Evolutionary conservation across 2,888 invertebrate genomes (phyloP).

Genomic region (Brachyopa scutellaris): DNA sequence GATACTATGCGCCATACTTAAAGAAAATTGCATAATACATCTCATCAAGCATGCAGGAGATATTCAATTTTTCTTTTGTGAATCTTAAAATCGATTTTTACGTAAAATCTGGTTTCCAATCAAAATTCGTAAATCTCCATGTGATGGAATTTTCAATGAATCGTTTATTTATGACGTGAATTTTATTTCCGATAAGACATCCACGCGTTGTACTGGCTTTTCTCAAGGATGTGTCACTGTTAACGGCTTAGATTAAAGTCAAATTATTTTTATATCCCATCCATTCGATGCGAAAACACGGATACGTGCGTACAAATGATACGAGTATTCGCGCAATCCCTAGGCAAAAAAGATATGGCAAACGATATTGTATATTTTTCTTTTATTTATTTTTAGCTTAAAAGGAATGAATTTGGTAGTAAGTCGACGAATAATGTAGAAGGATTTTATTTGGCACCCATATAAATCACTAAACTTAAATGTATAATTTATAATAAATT

Average conservation of each 20-base stretch:
- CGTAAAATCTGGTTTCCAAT: conserved; percentile 1
- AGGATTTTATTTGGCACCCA: too few species aligned
- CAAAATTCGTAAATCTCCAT: conserved; percentile 5
- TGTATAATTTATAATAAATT: too few species aligned
- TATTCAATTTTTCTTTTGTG: too few species aligned
- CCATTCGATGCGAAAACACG: neutral
- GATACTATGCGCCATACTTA: too few species aligned
- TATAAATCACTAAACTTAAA: too few species aligned
- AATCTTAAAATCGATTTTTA: neutral
- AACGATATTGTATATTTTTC: neutral
- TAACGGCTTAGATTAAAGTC: conserved; percentile 22
- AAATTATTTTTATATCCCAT: conserved; percentile 20
- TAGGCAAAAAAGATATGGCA: neutral
- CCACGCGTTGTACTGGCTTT: neutral
- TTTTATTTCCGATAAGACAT: conserved; percentile 16
- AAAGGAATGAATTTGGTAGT: too few species aligned
- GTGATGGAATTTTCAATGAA: conserved; percentile 14
- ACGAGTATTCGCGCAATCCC: neutral
- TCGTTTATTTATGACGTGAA: conserved; percentile 22
- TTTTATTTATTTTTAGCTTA: neutral
- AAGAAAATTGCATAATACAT: too few species aligned
- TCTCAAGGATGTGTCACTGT: conserved; percentile 11
- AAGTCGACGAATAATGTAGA: too few species aligned
- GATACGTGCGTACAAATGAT: neutral
- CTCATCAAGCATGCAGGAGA: too few species aligned